These are phyloP conservation scores for Andrena trimmerana DNA, from an alignment of 2,888 invertebrate genomes.

Conservation along the genomic window DNA sequence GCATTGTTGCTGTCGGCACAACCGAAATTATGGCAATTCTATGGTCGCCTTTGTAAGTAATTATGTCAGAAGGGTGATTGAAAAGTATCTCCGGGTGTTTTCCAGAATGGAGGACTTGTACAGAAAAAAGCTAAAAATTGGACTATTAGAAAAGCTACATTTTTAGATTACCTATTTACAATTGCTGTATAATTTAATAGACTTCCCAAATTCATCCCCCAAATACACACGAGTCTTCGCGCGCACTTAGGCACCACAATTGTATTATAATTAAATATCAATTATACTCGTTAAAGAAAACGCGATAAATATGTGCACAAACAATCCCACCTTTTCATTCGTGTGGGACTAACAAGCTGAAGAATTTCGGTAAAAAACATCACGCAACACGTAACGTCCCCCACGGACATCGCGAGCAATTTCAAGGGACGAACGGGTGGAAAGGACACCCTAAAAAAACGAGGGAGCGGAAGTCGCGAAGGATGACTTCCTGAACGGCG, in stretches of 20 bases:
- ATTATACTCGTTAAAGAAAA: no score
- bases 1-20: background rate
- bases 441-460: background rate
- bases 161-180: no score
- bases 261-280: no score
- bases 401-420: background rate
- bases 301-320: background rate
- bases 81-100: no score
- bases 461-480: constrained; percentile 18
- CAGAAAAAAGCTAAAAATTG: no score
- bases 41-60: background rate
- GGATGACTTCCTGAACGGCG: constrained; percentile 34
- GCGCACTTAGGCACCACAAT: no score
- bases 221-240: no score
- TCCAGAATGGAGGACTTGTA: no score
- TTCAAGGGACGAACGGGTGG: background rate
- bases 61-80: no score
- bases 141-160: no score
- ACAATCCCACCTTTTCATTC: background rate
- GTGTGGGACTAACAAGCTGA: background rate
- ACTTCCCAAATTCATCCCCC: no score
- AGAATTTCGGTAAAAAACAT: background rate
- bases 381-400: background rate
- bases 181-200: no score
- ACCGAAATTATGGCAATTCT: background rate